Evolutionary conservation across 2,888 invertebrate species (phyloP).

Genomic region (Drosophila planitibia): DNA sequence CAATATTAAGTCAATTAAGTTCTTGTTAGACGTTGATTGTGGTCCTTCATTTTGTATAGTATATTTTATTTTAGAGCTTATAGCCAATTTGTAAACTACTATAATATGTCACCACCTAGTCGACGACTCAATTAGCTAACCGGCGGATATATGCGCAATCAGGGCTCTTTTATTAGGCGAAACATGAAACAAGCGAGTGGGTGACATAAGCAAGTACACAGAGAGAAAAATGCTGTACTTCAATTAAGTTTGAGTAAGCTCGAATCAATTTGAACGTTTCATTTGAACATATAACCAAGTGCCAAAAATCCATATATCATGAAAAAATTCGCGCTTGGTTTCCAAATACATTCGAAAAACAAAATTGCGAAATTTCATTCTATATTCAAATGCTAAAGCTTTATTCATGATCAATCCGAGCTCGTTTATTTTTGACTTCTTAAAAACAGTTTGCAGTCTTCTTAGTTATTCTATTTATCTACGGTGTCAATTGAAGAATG

Average conservation of each 20-base stretch:
- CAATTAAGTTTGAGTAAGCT: not conserved
- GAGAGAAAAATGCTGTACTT: not conserved
- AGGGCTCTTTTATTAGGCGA: constrained; percentile 68
- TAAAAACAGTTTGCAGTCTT: not conserved
- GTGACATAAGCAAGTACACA: constrained; percentile 19
- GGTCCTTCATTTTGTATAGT: not conserved
- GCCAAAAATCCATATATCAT: not conserved
- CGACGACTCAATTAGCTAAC: constrained; percentile 78
- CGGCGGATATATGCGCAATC: constrained; percentile 75
- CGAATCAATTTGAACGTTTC: not conserved
- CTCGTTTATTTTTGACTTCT: not conserved
- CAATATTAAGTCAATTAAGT: constrained; percentile 18
- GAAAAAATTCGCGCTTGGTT: too few species aligned
- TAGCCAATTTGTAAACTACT: constrained; percentile 48
- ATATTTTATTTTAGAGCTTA: constrained; percentile 15
- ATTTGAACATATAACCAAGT: not conserved
- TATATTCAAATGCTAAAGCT: not conserved
- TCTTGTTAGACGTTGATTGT: not conserved
- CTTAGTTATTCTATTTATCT: not conserved
- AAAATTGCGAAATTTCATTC: not conserved
- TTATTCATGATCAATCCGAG: not conserved
- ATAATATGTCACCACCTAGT: constrained; percentile 72
- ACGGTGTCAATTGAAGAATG: not conserved
- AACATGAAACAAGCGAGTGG: constrained; percentile 40
- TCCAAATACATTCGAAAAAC: not conserved